Evolutionary conservation across 2,113 vertebrate genomes (phyloP).

Genomic region (Chascanopsetta lugubris): DNA sequence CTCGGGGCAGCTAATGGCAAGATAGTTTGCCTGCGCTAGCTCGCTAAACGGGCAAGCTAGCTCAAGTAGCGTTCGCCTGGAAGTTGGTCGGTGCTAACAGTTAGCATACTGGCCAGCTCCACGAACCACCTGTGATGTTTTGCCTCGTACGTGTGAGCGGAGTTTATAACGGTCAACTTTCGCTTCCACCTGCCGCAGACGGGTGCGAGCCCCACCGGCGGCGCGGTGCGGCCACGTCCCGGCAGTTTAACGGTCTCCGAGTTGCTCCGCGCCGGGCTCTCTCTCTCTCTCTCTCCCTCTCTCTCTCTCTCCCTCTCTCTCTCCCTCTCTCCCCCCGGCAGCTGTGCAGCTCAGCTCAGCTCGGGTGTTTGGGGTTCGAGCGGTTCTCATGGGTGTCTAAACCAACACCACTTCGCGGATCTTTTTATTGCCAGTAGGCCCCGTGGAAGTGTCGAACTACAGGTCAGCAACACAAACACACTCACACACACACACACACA

Average conservation of each 20-base stretch:
- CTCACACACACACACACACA: no score
- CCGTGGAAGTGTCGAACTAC: slow-evolving; percentile 52
- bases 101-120: slow-evolving; percentile 31
- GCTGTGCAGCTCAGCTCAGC: slow-evolving; percentile 36
- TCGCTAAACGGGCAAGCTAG: slow-evolving; percentile 51
- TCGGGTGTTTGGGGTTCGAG: slow-evolving; percentile 42
- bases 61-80: slow-evolving; percentile 41
- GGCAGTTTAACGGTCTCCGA: slow-evolving; percentile 27
- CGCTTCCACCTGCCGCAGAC: slow-evolving; percentile 18
- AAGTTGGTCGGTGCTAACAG: slow-evolving; percentile 66
- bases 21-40: slow-evolving; percentile 60
- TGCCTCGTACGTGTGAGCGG: not conserved
- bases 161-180: slow-evolving; percentile 36
- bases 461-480: slow-evolving; percentile 22
- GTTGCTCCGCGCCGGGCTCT: slow-evolving; percentile 21
- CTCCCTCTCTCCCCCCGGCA: no score
- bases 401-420: slow-evolving; percentile 52
- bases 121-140: slow-evolving; percentile 10
- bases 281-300: no score
- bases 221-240: slow-evolving; percentile 15
- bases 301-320: no score
- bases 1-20: slow-evolving; percentile 52
- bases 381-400: slow-evolving; percentile 45
- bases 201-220: slow-evolving; percentile 19
- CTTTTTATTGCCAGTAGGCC: slow-evolving; percentile 51